Evolutionary conservation across 2,888 invertebrate species (phyloP), one percentile per base, ranked within the genome.

Genomic region (Chrysina gloriosa): DNA sequence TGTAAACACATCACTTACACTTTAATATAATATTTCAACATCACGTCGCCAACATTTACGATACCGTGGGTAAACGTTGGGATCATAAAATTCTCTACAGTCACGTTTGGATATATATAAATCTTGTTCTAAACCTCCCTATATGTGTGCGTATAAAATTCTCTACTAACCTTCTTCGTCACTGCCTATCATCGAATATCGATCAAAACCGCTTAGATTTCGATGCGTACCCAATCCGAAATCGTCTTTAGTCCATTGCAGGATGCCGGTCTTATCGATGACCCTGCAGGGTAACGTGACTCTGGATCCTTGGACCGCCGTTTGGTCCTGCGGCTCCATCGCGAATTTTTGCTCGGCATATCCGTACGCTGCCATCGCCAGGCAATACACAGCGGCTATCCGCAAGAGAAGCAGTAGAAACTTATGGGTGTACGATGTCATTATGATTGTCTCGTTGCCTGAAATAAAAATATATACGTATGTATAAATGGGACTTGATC

Each of bases 231-330:
- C 98, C 29, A 98, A 87, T 0, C 97, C 98, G 79, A 97, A 98
- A 80, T 96, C 97, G 79, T 97, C 96, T 80, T 96, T 95, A 67
- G 97, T 97, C 98, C 98, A 98, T 83, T 98, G 98, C 63, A 98
- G 87, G 63, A 92, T 90, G 0, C 98, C 98, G 47, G 89, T 89
- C 82, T 96, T 95, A 79, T 93, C 90, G 80, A 94, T 91, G 21
- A 97, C 95, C 39, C 94, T 87, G 83, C 97, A 98, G 2, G 96
- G 95, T 67, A 97, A 85, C 7, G 96, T 94, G 42, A 96, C 94
- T 68, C 93, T 89, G 63, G 93, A 92, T 9, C 96, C 96, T 50
- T 94, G 91, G 56, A 95, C 92, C 3, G 95, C 96, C 27, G 94
- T 94, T 85, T 94, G 90, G 86, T 96, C 95, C 82, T 92, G 91